These are phyloP conservation scores for Triplophysa tibetana DNA, from an alignment of 2,113 vertebrate species.

Conservation along the genomic window DNA sequence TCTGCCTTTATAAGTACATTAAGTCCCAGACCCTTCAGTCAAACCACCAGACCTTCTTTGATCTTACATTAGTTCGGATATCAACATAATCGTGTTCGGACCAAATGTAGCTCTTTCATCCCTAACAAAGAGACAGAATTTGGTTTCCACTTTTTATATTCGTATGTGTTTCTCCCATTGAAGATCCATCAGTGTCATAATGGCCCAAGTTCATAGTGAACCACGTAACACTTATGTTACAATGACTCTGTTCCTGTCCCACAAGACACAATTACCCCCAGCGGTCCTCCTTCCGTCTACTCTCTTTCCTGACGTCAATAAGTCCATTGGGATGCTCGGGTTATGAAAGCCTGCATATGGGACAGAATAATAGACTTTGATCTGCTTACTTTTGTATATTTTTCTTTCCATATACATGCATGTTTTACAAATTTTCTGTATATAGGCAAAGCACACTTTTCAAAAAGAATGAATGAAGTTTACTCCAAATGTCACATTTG, in stretches of 20 bases:
- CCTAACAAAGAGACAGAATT: neutral
- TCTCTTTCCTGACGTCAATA: too few species aligned
- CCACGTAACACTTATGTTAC: neutral
- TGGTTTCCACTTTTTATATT: slow-evolving; percentile 23
- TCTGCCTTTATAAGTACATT: slow-evolving; percentile 23
- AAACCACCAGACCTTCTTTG: slow-evolving; percentile 45
- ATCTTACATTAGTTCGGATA: slow-evolving; percentile 53
- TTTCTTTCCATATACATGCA: too few species aligned
- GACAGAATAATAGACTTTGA: too few species aligned
- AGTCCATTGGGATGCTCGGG: too few species aligned
- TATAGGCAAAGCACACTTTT: too few species aligned
- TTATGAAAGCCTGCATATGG: too few species aligned
- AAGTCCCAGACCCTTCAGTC: slow-evolving; percentile 20
- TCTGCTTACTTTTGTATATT: too few species aligned
- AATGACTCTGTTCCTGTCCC: neutral
- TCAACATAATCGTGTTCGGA: slow-evolving; percentile 33
- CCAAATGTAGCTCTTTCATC: slow-evolving; percentile 21
- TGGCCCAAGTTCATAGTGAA: neutral
- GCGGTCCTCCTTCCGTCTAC: too few species aligned
- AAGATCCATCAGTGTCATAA: neutral
- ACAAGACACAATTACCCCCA: too few species aligned
- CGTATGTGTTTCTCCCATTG: neutral
- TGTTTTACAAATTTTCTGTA: too few species aligned
- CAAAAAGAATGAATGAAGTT: too few species aligned
- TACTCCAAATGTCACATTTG: too few species aligned